Percentiles rank a stretch among this genome's conserved stretches.
These are phyloP conservation scores for Actinia equina DNA, from an alignment of 64 coral and sea anemone genomes.

Conservation along the genomic window DNA sequence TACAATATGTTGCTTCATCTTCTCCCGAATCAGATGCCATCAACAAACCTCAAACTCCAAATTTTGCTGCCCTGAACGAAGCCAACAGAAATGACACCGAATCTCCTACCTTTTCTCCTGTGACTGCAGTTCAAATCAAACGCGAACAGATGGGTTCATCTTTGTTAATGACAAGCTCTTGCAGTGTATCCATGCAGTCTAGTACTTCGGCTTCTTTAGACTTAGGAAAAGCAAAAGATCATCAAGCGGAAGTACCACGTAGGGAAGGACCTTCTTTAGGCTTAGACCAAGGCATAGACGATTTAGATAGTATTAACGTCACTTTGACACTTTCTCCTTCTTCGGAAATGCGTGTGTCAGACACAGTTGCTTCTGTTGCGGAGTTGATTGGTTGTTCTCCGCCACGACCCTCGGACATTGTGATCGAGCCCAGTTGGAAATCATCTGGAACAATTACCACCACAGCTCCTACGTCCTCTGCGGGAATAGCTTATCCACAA, in stretches of 20 bases:
- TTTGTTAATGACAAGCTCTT: neutral
- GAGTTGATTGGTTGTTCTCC: slow-evolving; percentile 91
- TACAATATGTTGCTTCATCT: slow-evolving; percentile 82
- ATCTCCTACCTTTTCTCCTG: slow-evolving; percentile 67
- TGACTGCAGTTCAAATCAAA: slow-evolving; percentile 53
- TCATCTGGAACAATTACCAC: slow-evolving; percentile 10
- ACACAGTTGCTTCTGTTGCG: slow-evolving; percentile 88
- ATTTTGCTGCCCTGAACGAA: slow-evolving; percentile 53
- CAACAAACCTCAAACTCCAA: slow-evolving; percentile 68
- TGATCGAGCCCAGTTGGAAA: slow-evolving; percentile 82
- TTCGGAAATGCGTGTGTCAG: slow-evolving; percentile 85
- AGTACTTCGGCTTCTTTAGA: neutral
- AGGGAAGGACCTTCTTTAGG: slow-evolving; percentile 20
- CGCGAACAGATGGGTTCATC: slow-evolving; percentile 48
- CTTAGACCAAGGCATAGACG: slow-evolving; percentile 51
- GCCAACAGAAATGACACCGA: slow-evolving; percentile 59
- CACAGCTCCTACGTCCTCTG: neutral
- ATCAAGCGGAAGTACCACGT: neutral
- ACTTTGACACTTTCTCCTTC: slow-evolving; percentile 92
- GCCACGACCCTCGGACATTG: slow-evolving; percentile 83
- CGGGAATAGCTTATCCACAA: neutral
- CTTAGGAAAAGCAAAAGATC: neutral
- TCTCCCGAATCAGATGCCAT: slow-evolving; percentile 84
- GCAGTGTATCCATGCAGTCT: neutral
- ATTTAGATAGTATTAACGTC: slow-evolving; percentile 88